Evolutionary conservation across 2,797 vertebrate species (phyloP), one percentile per base, ranked within the genome.

Genomic region (Sebastes cheni): DNA sequence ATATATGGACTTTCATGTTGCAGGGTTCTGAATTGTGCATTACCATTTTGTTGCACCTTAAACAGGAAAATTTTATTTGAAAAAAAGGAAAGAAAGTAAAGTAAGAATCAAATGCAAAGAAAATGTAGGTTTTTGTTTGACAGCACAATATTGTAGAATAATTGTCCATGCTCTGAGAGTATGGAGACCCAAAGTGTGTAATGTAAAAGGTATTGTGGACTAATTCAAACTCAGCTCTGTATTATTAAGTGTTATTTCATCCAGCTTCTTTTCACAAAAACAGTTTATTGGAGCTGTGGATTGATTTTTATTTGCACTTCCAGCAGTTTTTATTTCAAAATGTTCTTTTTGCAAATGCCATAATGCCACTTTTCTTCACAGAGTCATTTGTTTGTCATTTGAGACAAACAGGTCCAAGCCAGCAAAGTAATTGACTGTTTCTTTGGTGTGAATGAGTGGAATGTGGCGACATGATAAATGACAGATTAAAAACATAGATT

Each of bases 1-100:
- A 77, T 67, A 79, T 81, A 64, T 85, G 78, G 80, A 50, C 55
- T 30, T 86, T 80, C 42, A 59, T 87, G 67, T 66, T 77, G 69
- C 70, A 68, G 64, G 13, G 58, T 77, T 67, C 34, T 71, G 54
- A 52, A 64, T 50, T 75, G 52, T 80, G 72, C 22, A 46, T 82
- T 50, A 62, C n/a, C 58, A 56, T 67, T 74, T 65, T 56, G 25
- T 46, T 73, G 27, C 64, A 62, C 29, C 46, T 55, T 6, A 16
- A 73, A 75, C 20, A 1, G 3, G 18, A 77, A 6, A 68, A 20
- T 22, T 70, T 4, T 0, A 36, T 62, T 56, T 66, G 3, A 36
- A 29, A 52, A 61, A 42, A 42, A 54, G 8, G n/a, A 20, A 12
- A 67, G 1, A 23, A 54, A 30, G n/a, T 25, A 66, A 55, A 50